Conservation (phyloP, 2,797 vertebrate genomes). For the Synanceia verrucosa region DNA sequence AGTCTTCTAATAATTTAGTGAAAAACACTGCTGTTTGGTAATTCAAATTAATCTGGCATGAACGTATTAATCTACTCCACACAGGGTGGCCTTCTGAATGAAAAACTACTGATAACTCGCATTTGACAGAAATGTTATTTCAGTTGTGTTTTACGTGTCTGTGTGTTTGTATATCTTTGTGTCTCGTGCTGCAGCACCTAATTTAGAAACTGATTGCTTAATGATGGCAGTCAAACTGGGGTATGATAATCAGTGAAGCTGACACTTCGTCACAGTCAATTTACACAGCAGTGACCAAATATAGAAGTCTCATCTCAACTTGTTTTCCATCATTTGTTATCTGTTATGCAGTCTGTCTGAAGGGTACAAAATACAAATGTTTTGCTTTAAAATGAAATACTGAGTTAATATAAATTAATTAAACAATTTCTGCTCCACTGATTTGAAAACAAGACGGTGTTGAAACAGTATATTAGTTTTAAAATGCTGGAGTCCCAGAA, state of each 20-base stretch:
- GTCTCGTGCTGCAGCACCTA: slow-evolving; percentile 9
- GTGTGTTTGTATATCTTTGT: slow-evolving; percentile 19
- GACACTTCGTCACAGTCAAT: slow-evolving; percentile 60
- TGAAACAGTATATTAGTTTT: slow-evolving; percentile 28
- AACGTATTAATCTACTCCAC: neutral
- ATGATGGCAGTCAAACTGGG: slow-evolving; percentile 47
- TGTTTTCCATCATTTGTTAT: slow-evolving; percentile 57
- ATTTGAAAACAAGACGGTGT: neutral
- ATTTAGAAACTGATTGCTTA: slow-evolving; percentile 55
- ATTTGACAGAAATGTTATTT: slow-evolving; percentile 50
- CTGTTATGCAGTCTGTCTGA: slow-evolving; percentile 18
- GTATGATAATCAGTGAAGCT: slow-evolving; percentile 46
- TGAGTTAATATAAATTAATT: slow-evolving; percentile 1
- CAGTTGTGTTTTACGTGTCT: slow-evolving; percentile 35
- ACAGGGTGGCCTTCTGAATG: slow-evolving; percentile 21
- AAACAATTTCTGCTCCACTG: neutral
- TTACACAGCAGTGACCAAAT: slow-evolving; percentile 42
- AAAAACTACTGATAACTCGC: slow-evolving; percentile 5
- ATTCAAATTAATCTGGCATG: neutral
- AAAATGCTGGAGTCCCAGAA: slow-evolving; percentile 14
- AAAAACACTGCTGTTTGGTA: neutral
- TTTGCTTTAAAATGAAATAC: slow-evolving; percentile 17
- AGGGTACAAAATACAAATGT: slow-evolving; percentile 37
- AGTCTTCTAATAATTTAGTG: neutral
- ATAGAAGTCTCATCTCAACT: slow-evolving; percentile 38